Percentiles rank a stretch among this genome's conserved stretches.
Conservation (phyloP, 2,888 invertebrate genomes). For the Morinoia aosen region DNA sequence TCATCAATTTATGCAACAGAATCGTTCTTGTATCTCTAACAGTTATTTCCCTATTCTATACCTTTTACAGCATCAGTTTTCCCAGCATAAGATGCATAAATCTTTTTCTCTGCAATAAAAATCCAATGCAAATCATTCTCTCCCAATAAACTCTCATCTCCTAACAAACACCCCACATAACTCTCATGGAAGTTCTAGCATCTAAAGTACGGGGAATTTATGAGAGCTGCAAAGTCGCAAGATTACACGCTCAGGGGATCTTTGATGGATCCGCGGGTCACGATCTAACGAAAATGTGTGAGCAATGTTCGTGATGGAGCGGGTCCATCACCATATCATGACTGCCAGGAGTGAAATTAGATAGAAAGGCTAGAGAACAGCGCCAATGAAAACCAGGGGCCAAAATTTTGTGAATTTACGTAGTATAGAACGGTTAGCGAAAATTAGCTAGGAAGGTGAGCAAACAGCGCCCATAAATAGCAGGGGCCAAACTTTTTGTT, state of each 20-base stretch:
- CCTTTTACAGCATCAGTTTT: background rate
- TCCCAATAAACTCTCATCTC: background rate
- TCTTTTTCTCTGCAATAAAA: background rate
- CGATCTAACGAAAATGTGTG: background rate
- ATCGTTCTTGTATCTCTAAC: background rate
- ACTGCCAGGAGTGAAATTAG: background rate
- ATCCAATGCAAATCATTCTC: background rate
- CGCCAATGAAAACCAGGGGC: background rate
- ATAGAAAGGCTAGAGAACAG: background rate
- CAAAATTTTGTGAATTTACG: no score
- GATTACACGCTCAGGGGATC: background rate
- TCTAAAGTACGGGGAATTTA: background rate
- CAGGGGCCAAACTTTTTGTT: no score
- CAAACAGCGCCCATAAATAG: no score
- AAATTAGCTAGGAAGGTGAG: no score
- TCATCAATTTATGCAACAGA: background rate
- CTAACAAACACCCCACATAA: conserved; percentile 2
- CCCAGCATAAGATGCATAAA: background rate
- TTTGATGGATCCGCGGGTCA: background rate
- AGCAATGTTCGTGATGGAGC: background rate
- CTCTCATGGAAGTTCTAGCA: background rate
- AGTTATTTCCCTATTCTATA: background rate
- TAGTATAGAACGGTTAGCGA: no score
- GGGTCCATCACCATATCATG: background rate
- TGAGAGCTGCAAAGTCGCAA: background rate